A percentile compares a stretch with the other conserved stretches of the same genome.
These are phyloP conservation scores for Seira sanloemensis DNA, from an alignment of 2,888 invertebrate species.

Conservation along the genomic window DNA sequence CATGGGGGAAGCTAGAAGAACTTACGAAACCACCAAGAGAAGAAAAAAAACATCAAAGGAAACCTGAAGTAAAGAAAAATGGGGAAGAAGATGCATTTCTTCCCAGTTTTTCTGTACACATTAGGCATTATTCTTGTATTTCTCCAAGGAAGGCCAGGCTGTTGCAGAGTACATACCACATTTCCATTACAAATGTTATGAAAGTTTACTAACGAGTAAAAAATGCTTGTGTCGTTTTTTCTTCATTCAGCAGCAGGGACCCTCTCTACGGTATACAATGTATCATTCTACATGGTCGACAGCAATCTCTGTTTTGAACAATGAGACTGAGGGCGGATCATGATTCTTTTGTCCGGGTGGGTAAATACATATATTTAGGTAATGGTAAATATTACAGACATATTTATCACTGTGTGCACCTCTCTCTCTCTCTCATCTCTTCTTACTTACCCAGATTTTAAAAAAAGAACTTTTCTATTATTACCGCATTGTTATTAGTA, in stretches of 20 bases:
- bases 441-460: slow-evolving; percentile 8
- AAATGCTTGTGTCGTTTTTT: slow-evolving; percentile 53
- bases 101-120: slow-evolving; percentile 25
- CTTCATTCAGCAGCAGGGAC: slow-evolving; percentile 65
- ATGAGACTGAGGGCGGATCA: slow-evolving; percentile 64
- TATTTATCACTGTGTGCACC: slow-evolving; percentile 58
- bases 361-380: slow-evolving; percentile 60
- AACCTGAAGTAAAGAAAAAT: slow-evolving; percentile 25
- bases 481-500: slow-evolving; percentile 35
- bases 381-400: slow-evolving; percentile 65
- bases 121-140: slow-evolving; percentile 16
- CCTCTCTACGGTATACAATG: slow-evolving; percentile 59
- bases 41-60: slow-evolving; percentile 23
- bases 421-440: slow-evolving; percentile 29
- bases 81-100: slow-evolving; percentile 36
- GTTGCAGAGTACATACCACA: slow-evolving; percentile 33
- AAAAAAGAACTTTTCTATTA: too few relatives aligned
- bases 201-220: slow-evolving; percentile 64
- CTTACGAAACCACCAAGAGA: slow-evolving; percentile 30
- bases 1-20: slow-evolving; percentile 39
- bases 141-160: not conserved
- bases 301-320: slow-evolving; percentile 58
- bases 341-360: slow-evolving; percentile 64
- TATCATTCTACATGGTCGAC: slow-evolving; percentile 59
- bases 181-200: slow-evolving; percentile 56